Evolutionary conservation across 2,797 vertebrate genomes (phyloP).

Genomic region (Cossypha heuglini): DNA sequence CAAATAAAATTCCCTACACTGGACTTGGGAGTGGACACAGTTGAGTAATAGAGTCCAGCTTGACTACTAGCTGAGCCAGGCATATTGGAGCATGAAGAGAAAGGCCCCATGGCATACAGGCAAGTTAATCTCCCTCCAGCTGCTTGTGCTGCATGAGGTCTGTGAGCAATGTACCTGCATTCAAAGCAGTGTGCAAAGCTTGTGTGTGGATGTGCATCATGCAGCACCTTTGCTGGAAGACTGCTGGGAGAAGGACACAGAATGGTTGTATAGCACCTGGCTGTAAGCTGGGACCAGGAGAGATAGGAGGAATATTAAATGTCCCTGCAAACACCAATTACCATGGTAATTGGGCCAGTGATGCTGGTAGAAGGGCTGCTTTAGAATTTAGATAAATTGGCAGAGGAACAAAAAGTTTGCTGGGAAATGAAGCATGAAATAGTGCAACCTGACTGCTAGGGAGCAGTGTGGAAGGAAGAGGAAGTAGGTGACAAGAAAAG

Average conservation of each 20-base stretch:
- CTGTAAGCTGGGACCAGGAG: neutral
- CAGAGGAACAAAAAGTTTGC: neutral
- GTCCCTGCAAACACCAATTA: neutral
- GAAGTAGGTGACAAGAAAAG: neutral
- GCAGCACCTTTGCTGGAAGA: neutral
- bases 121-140: neutral
- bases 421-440: neutral
- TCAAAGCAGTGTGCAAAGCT: neutral
- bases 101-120: neutral
- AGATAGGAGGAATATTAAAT: neutral
- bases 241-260: neutral
- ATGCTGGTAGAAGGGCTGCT: neutral
- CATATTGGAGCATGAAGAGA: neutral
- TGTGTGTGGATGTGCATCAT: neutral
- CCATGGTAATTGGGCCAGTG: rapidly evolving
- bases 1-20: neutral
- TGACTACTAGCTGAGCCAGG: neutral
- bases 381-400: neutral
- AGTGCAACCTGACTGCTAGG: neutral
- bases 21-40: neutral
- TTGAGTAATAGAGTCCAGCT: neutral
- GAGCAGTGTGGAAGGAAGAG: neutral
- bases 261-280: rapidly evolving
- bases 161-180: neutral
- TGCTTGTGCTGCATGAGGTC: neutral